Percentiles rank a stretch among this genome's conserved stretches.
phyloP scores from a whole-genome alignment of 2,888 invertebrate genomes.

The Ametastegia equiseti region DNA sequence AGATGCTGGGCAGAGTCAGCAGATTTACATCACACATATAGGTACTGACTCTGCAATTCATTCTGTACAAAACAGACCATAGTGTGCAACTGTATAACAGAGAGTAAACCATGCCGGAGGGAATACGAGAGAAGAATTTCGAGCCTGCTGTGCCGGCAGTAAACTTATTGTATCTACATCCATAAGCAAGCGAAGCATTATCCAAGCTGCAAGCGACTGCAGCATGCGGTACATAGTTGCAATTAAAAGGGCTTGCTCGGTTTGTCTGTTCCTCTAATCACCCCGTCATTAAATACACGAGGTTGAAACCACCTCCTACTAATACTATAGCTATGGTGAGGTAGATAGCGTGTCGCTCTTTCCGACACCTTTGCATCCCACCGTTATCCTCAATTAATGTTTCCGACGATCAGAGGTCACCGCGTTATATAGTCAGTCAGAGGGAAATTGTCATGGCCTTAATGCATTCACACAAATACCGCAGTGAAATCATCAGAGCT shows the following conservation, averaged over 20 bases:
- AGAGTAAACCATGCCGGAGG: neutral
- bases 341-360: conserved; percentile 24
- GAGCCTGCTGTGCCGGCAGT: neutral
- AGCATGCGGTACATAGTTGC: neutral
- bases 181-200: neutral
- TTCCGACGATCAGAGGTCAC: conserved; percentile 45
- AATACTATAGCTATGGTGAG: neutral
- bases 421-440: conserved; percentile 52
- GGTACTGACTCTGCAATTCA: conserved; percentile 1
- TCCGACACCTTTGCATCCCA: neutral
- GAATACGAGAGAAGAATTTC: neutral
- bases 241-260: conserved; percentile 13
- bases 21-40: too few relatives aligned
- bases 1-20: neutral
- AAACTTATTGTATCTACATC: neutral
- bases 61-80: conserved; percentile 11
- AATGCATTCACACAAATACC: too few relatives aligned
- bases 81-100: neutral
- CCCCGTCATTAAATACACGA: conserved; percentile 8
- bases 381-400: conserved; percentile 53
- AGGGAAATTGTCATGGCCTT: neutral
- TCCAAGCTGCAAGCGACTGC: neutral
- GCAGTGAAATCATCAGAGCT: too few relatives aligned
- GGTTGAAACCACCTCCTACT: neutral
- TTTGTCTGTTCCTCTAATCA: conserved; percentile 23